Base-by-base conservation (phyloP, 1,140 invertebrate genomes). In the Aphelenchoides avenae region DNA sequence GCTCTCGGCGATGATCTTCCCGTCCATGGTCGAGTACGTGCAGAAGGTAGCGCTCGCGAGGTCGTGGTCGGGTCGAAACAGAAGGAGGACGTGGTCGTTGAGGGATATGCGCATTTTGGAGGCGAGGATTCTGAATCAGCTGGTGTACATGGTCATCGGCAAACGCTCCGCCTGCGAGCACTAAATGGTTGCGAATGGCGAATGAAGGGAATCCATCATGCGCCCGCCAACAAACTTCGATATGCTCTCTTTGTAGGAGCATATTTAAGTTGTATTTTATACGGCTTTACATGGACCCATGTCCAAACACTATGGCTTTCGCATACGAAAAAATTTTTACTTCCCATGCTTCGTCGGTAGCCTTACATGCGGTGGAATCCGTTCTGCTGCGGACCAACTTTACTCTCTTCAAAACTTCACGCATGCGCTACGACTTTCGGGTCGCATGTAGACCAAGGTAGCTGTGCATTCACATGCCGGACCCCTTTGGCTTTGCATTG, bases 31-130 rank as follows among this genome's bases (percentile, higher is more conserved):
- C 29, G 20, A 36, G 30, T 61, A 57, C n/a, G 41, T 22, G 3
- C 30, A 22, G 27, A 61, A 30, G 13, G 9, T 3, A 7, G 61
- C 62, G 18, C 26, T 6, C 36, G 22, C 27, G 24, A 22, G 20
- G 20, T 59, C 46, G 7, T 30, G 18, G 2, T 57, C 48, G 30
- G 29, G 27, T 41, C 57, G 13, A 27, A 61, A 22, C 15, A 61
- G 26, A 24, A 61, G 31, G 6, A 61, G 18, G 3, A 31, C 26
- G 24, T 61, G 44, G 15, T 30, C 33, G 20, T 66, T 49, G 30
- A 42, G 15, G 20, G 58, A 50, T 5, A 61, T 50, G 15, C 31
- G 29, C n/a, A 61, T 29, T 62, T 63, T 48, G 34, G 15, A 39
- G n/a, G 58, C 54, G 2, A 61, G 27, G 3, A 57, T 9, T 11